Conservation (phyloP, 2,888 invertebrate genomes). For the Drosophila pseudotalamancana region DNA sequence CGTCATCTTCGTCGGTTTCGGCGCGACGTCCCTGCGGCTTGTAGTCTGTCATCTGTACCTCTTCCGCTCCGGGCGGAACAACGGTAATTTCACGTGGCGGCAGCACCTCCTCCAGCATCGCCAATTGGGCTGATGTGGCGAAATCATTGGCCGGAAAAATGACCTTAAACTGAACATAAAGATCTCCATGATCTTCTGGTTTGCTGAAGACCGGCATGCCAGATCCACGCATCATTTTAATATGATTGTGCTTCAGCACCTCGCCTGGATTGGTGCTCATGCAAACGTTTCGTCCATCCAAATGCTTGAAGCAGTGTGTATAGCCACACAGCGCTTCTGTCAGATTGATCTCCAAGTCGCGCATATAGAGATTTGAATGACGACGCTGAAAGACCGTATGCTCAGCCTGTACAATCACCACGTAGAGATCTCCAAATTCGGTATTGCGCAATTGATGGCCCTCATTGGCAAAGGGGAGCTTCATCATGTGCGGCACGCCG, state of each 20-base stretch:
- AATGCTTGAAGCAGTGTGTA: slow-evolving; percentile 92
- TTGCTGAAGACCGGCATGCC: slow-evolving; percentile 96
- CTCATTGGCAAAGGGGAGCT: slow-evolving; percentile 93
- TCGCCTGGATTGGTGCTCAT: slow-evolving; percentile 91
- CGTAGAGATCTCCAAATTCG: slow-evolving; percentile 95
- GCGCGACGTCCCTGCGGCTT: slow-evolving; percentile 85
- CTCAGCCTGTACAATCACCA: slow-evolving; percentile 92
- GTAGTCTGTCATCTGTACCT: slow-evolving; percentile 92
- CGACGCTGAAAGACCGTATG: slow-evolving; percentile 92
- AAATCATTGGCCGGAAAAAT: slow-evolving; percentile 93
- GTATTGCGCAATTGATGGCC: slow-evolving; percentile 95
- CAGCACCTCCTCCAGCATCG: slow-evolving; percentile 90
- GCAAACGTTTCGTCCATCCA: slow-evolving; percentile 94
- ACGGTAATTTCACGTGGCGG: slow-evolving; percentile 89
- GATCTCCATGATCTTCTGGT: slow-evolving; percentile 93
- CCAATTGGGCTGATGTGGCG: slow-evolving; percentile 87
- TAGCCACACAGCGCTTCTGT: slow-evolving; percentile 97
- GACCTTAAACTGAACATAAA: slow-evolving; percentile 94
- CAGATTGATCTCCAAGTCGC: slow-evolving; percentile 89
- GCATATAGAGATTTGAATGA: slow-evolving; percentile 89
- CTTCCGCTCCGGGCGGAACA: slow-evolving; percentile 92
- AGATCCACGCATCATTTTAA: slow-evolving; percentile 92
- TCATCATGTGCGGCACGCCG: slow-evolving; percentile 94
- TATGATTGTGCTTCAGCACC: slow-evolving; percentile 90
- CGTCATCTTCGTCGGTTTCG: slow-evolving; percentile 72